Percentiles rank a stretch among this genome's conserved stretches.
Conservation (phyloP, 2,113 vertebrate species). For the Cyprinodon tularosa region DNA sequence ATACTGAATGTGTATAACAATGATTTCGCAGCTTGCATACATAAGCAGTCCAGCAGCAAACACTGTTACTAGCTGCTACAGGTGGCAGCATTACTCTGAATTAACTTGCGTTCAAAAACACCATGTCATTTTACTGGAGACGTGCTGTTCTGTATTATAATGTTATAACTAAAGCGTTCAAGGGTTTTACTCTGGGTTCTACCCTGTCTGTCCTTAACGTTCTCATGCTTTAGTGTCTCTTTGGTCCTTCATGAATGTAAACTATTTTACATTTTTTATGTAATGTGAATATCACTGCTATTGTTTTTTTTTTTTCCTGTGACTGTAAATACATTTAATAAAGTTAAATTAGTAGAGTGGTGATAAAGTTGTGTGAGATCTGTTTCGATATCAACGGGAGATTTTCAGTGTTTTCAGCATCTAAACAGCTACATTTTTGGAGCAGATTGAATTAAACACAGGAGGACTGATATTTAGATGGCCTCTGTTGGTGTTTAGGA, state of each 20-base stretch:
- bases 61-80: neutral
- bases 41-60: neutral
- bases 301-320: neutral
- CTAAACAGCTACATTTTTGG: too few relatives aligned
- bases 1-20: neutral
- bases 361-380: neutral
- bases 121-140: neutral
- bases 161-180: neutral
- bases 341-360: slow-evolving; percentile 9
- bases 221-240: neutral
- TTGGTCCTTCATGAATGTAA: slow-evolving; percentile 45
- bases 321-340: slow-evolving; percentile 57
- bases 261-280: slow-evolving; percentile 6
- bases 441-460: too few relatives aligned
- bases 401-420: too few relatives aligned
- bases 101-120: neutral
- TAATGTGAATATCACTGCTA: slow-evolving; percentile 14
- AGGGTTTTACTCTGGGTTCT: rapidly evolving
- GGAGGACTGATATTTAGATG: too few relatives aligned
- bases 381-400: too few relatives aligned
- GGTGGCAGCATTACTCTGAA: neutral
- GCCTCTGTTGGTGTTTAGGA: too few relatives aligned
- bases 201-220: neutral
- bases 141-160: neutral
- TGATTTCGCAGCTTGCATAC: neutral